phyloP scores from a whole-genome alignment of 30 jellyfish, hydroid and myxozoan species.

The Chironex yamaguchii region DNA sequence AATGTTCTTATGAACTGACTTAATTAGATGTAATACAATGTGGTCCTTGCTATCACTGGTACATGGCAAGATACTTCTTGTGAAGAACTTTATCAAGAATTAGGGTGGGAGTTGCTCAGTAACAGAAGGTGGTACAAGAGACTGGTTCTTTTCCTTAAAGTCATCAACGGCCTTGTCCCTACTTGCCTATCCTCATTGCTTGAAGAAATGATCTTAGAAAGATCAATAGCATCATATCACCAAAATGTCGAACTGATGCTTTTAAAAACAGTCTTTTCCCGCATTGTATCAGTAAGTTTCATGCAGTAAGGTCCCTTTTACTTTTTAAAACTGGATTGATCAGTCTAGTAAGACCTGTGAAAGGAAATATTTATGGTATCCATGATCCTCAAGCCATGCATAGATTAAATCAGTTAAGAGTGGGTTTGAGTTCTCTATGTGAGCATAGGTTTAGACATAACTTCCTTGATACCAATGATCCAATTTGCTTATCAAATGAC shows the following conservation, averaged over 20 bases:
- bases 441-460: constrained; percentile 14
- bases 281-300: background rate
- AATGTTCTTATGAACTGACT: background rate
- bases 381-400: constrained; percentile 5
- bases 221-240: constrained; percentile 1
- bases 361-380: constrained; percentile 2
- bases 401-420: constrained; percentile 34
- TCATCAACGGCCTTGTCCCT: constrained; percentile 57
- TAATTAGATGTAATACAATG: too few species aligned
- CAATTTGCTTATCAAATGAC: constrained; percentile 27
- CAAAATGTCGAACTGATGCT: constrained; percentile 38
- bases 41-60: constrained; percentile 60
- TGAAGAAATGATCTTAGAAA: constrained; percentile 19
- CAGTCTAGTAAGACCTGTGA: constrained; percentile 8
- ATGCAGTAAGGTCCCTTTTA: constrained; percentile 7
- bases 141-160: constrained; percentile 21
- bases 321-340: constrained; percentile 9
- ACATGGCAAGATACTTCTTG: constrained; percentile 58
- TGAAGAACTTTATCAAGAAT: constrained; percentile 7
- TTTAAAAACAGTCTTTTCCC: constrained; percentile 20
- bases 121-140: constrained; percentile 48
- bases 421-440: constrained; percentile 19
- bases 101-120: constrained; percentile 68
- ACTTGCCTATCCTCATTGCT: constrained; percentile 9
- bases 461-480: constrained; percentile 26